Conservation (phyloP, 2,797 vertebrate species). For the Taenioides sp. region DNA sequence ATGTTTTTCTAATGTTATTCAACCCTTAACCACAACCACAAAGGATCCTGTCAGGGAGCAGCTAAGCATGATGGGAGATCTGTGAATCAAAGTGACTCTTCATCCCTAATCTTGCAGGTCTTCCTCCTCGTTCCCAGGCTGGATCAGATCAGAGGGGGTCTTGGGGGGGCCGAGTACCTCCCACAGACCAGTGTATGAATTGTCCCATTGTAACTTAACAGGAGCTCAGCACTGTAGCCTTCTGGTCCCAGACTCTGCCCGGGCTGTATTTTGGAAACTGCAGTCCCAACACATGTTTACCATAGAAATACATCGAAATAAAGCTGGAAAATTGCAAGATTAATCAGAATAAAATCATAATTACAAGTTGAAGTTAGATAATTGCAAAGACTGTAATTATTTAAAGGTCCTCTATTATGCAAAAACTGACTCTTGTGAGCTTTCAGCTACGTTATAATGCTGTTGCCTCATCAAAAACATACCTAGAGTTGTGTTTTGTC, state of each 20-base stretch:
- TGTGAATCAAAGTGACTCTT: conserved; percentile 62
- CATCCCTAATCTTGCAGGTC: conserved; percentile 45
- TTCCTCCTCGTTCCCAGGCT: conserved; percentile 37
- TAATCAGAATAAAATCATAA: too few species aligned
- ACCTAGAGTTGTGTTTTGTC: too few species aligned
- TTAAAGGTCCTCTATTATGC: too few species aligned
- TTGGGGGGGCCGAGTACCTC: conserved; percentile 41
- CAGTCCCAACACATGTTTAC: neutral
- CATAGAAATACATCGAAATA: neutral
- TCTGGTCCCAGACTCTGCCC: conserved; percentile 17
- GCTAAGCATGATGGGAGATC: conserved; percentile 57
- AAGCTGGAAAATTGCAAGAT: too few species aligned
- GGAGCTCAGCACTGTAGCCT: conserved; percentile 28
- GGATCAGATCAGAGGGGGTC: conserved; percentile 49
- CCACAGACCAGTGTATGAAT: conserved; percentile 59
- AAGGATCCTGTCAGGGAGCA: conserved; percentile 63
- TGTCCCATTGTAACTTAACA: conserved; percentile 48
- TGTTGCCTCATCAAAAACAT: too few species aligned
- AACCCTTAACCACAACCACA: conserved; percentile 41
- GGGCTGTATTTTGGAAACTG: conserved; percentile 37
- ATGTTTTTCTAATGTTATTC: conserved; percentile 49
- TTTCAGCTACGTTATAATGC: too few species aligned
- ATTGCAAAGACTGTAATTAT: too few species aligned
- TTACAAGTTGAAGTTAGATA: too few species aligned
- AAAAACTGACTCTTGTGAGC: too few species aligned